Base-by-base conservation (phyloP, 2,888 invertebrate species). In the Apamea crenata region DNA sequence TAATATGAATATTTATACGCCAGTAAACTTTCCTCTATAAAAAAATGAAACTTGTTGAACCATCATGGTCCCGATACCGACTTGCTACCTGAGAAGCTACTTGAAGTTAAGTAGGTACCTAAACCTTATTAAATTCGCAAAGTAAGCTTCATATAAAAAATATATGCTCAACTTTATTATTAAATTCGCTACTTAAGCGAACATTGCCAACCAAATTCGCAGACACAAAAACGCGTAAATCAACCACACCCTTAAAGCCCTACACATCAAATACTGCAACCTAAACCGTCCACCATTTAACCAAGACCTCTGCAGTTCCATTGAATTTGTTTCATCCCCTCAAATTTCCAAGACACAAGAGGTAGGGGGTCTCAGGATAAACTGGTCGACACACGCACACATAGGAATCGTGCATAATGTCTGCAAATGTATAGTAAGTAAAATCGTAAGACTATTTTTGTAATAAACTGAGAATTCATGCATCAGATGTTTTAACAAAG, bases 381-480 rank as follows among this genome's bases (percentile, higher is more conserved):
- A 81, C 18, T 90, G 91, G 91, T 80, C 77, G 85, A 78, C 86
- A 69, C 68, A 85, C 88, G 14, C 89, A 88, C 85, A 91, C 90
- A 86, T 44, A 25, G 32, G 61, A 16, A 72, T 25, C 25, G 8
- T 67, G 75, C 66, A 77, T 47, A 53, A 78, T 79, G 71, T 78
- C 74, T 84, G 83, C 73, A 82, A 79, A 84, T 77, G 86, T 88
- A 87, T 88, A 76, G 81, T 83, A 88, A 86, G 89, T 89, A 90
- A 89, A 90, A 92, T 89, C 88, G 82, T 80, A 74, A 71, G 74
- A 87, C 90, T 91, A 90, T 90, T 92, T 90, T 89, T 88, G 83
- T 88, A 80, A 83, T 87, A 80, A 84, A 86, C 74, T 59, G 77
- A 85, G 87, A 86, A 82, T 80, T 81, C 84, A 75, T 82, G 85